Evolutionary conservation across 2,113 vertebrate species (phyloP).

Genomic region (Hemichromis elongatus): DNA sequence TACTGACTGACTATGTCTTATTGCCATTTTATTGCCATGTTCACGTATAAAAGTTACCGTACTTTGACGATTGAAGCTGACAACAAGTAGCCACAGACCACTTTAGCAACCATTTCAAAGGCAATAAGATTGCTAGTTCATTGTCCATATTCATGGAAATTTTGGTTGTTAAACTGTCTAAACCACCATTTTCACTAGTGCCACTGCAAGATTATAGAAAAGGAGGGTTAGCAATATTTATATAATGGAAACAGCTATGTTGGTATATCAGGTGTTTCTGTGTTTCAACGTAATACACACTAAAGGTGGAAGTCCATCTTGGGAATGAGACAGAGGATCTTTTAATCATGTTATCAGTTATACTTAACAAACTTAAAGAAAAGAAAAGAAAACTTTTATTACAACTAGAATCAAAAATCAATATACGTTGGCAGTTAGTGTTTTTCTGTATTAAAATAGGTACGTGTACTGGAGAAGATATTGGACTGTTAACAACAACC

Average conservation of each 20-base stretch:
- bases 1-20: neutral
- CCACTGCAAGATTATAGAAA: neutral
- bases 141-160: neutral
- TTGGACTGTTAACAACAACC: neutral
- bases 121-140: neutral
- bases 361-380: neutral
- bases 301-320: neutral
- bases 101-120: neutral
- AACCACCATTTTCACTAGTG: neutral
- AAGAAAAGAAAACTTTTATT: accelerated
- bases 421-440: neutral
- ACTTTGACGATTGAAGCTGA: neutral
- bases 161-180: neutral
- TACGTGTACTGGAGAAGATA: neutral
- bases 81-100: neutral
- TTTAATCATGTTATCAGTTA: neutral
- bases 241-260: accelerated
- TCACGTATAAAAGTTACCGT: neutral
- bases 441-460: accelerated
- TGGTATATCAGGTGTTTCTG: accelerated
- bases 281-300: neutral
- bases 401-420: neutral
- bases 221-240: accelerated
- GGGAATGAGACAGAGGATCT: neutral
- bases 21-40: neutral